Base-by-base conservation (phyloP, 2,113 vertebrate genomes). In the Stegastes partitus region DNA sequence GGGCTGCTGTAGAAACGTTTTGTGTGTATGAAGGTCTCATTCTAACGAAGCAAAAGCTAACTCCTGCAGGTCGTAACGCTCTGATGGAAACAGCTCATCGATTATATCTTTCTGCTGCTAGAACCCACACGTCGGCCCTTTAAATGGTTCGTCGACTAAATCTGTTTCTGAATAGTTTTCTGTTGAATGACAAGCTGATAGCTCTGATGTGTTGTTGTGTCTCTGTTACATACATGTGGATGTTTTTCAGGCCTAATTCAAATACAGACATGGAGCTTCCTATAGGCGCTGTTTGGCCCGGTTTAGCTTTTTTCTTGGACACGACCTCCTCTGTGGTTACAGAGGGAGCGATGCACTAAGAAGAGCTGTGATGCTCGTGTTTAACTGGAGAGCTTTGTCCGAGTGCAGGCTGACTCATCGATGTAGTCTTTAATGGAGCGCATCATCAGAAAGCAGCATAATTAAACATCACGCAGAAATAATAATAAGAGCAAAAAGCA, bases 381-480 rank as follows among this genome's bases (percentile, higher is more conserved):
- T 74, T 76, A 75, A 86, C 67, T 51, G 21, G 45, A 44, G 0
- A 7, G 18, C 64, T 73, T 63, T 62, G 45, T 15, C 63, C 11
- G 58, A 67, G 53, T 72, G 11, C 11, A 21, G 56, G 39, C 31
- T 14, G 25, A 47, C 37, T 55, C 8, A 37, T 63, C 16, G 31
- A 45, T 70, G 34, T 37, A 55, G 8, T 77, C 53, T 55, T 73
- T 55, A 68, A 72, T 72, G 26, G 63, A 64, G 68, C 19, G 19
- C 4, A 1, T 79, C 1, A 54, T 6, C 12, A 5, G 39, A 72
- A 81, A 58, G 18, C 64, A 61, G 16, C 6, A 21, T 67, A 18
- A 71, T 76, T 72, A 70, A 66, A 79, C 59, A 28, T 64, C 56
- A 57, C 56, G 63, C 42, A 66, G 25, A 77, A 63, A 58, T 15